Percentiles rank a stretch among this genome's conserved stretches.
These are phyloP conservation scores for Cataglyphis livida DNA, from an alignment of 2,888 invertebrate genomes.

Conservation along the genomic window DNA sequence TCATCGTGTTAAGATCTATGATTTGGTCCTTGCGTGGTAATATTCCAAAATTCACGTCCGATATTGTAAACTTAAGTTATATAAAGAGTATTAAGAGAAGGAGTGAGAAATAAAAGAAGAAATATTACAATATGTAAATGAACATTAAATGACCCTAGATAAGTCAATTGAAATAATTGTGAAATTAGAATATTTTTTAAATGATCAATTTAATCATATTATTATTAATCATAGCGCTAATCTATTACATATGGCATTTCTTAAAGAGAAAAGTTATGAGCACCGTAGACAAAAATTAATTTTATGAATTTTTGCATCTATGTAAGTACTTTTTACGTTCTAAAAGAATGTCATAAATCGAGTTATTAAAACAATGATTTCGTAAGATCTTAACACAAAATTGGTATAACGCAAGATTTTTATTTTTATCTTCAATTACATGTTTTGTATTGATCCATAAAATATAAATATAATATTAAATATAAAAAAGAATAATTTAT, in stretches of 20 bases:
- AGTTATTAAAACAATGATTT: background rate
- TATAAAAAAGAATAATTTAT: background rate
- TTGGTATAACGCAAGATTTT: background rate
- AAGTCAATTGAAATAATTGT: no score
- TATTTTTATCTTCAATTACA: background rate
- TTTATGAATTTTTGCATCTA: background rate
- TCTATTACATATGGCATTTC: background rate
- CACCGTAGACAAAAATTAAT: background rate
- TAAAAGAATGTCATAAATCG: background rate
- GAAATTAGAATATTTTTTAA: no score
- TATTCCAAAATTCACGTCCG: background rate
- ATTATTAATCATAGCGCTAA: no score
- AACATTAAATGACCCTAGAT: no score
- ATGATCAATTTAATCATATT: no score
- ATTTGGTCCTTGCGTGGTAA: conserved; percentile 27
- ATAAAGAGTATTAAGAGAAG: background rate
- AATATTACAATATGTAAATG: no score
- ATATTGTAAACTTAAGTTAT: background rate
- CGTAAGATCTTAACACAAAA: background rate
- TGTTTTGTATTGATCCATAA: background rate
- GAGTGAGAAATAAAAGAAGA: no score
- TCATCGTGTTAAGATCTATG: conserved; percentile 37
- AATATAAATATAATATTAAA: background rate
- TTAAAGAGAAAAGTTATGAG: background rate
- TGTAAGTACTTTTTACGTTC: background rate